A percentile compares a stretch with the other conserved stretches of the same genome.
These are phyloP conservation scores for Perca flavescens DNA, from an alignment of 2,113 vertebrate species.

Conservation along the genomic window DNA sequence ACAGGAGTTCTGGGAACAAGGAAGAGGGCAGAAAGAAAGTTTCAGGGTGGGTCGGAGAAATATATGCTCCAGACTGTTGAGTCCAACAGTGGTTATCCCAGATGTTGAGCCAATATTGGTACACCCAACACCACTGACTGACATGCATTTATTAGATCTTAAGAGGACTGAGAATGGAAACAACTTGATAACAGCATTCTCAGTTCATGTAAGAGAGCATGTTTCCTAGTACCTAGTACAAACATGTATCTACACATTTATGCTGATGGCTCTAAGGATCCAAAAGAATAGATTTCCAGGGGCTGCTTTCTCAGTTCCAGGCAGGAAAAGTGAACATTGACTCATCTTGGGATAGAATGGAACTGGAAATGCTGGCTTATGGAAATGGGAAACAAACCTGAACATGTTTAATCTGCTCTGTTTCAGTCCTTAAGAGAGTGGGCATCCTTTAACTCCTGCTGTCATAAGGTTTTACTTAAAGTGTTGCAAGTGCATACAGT, in stretches of 20 bases:
- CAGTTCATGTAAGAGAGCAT: neutral
- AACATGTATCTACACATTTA: neutral
- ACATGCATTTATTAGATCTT: neutral
- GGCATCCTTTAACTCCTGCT: neutral
- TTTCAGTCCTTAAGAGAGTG: neutral
- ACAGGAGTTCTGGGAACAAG: neutral
- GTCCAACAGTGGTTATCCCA: neutral
- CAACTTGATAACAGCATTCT: neutral
- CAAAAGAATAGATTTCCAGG: neutral
- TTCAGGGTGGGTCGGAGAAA: neutral
- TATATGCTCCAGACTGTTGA: neutral
- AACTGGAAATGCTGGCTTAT: neutral
- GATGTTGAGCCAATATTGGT: neutral
- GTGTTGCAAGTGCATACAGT: neutral
- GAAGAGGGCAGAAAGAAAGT: neutral
- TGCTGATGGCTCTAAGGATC: neutral
- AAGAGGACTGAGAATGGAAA: neutral
- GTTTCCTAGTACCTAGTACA: neutral
- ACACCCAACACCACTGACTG: neutral
- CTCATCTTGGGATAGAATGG: neutral
- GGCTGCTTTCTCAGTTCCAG: neutral
- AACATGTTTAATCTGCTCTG: neutral
- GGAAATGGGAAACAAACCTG: neutral
- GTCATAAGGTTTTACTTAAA: neutral
- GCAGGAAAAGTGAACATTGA: neutral